Base-by-base conservation (phyloP, 2,797 vertebrate species). In the Urosaurus nigricauda region DNA sequence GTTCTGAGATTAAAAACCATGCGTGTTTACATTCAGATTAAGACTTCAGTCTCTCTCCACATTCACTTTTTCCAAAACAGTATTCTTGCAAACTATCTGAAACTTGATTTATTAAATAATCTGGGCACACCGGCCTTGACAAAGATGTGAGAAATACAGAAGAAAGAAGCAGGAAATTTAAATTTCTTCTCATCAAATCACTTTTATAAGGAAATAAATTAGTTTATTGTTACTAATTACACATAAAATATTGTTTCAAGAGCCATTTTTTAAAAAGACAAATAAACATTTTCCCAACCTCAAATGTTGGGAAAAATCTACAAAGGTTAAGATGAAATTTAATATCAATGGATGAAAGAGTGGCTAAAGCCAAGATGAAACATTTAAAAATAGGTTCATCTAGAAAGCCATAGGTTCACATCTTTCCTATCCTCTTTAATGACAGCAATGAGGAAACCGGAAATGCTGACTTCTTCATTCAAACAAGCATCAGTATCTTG, bases 21-120 rank as follows among this genome's bases (percentile, higher is more conserved):
- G 13, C 0, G 9, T 87, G 43, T 84, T 90, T 85, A 73, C 86
- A 82, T 73, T 90, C 51, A 40, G 78, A 86, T 89, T 88, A 85
- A 13, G 0, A 40, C 14, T 8, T 77, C 43, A 51, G 5, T 40
- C 79, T 32, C 26, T 68, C 8, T 32, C 65, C 24, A 26, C 26
- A 26, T 8, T 0, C 29, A 81, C 12, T 40, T 82, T 43, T 24
- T 63, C 86, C n/a, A 2, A 35, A 88, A 21, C 1, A 80, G 0
- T 84, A 60, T 53, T 84, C 1, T 79, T 79, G 14, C 26, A 91
- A 90, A 85, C 70, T 88, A 80, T 47, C 2, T 75, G n/a, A 85
- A 87, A 87, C 79, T 86, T 19, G 74, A 84, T 35, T 56, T 32
- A 78, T 37, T n/a, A 43, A 78, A 17, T 60, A 88, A 40, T 4